phyloP scores from a whole-genome alignment of 2,888 invertebrate genomes.

The Patella depressa region DNA sequence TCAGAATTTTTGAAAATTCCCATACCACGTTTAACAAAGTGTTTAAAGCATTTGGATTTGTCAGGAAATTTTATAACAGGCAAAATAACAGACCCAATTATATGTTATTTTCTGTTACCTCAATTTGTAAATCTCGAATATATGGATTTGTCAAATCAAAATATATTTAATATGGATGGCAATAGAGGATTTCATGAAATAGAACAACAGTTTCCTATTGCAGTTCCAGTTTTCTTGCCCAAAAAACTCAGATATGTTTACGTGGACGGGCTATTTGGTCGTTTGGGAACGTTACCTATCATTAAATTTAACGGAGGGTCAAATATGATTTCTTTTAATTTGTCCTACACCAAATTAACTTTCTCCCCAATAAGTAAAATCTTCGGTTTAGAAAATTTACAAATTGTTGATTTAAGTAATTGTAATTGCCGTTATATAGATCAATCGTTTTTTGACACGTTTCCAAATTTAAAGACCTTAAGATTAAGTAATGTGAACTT shows the following conservation, averaged over 20 bases:
- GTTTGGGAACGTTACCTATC: not conserved
- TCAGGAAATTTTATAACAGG: no score
- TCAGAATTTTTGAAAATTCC: no score
- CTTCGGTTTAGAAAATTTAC: not conserved
- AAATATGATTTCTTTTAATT: not conserved
- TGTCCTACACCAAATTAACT: not conserved
- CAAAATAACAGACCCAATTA: no score
- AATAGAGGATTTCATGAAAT: no score
- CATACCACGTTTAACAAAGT: no score
- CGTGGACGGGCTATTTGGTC: not conserved
- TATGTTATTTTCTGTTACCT: no score
- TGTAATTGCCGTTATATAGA: not conserved
- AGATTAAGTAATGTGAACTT: not conserved
- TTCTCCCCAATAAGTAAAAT: not conserved
- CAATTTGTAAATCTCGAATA: no score
- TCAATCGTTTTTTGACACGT: slow-evolving; percentile 2
- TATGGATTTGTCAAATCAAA: no score
- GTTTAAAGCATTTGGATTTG: no score
- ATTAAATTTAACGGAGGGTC: not conserved
- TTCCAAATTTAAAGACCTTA: not conserved
- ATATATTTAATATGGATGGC: no score
- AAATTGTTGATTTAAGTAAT: not conserved
- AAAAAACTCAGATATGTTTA: not conserved
- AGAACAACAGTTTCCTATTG: no score
- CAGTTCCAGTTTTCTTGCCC: not conserved